Percentiles rank a stretch among this genome's conserved stretches.
phyloP scores from a whole-genome alignment of 2,113 vertebrate species.

The Nerophis ophidion region DNA sequence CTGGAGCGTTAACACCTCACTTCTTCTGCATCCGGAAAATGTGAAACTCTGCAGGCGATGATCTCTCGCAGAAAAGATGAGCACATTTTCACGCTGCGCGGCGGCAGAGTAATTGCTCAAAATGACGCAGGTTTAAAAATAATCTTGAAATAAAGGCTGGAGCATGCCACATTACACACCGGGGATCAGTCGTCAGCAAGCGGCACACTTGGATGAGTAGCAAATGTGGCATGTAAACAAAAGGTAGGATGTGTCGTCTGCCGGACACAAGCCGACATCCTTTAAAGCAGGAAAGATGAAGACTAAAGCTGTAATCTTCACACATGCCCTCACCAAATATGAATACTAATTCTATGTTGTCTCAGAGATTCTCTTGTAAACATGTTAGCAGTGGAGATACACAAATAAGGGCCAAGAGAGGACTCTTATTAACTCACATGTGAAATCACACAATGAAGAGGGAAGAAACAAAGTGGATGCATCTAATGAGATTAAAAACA shows the following conservation, averaged over 20 bases:
- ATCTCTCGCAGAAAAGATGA: neutral
- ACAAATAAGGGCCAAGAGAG: constrained; percentile 39
- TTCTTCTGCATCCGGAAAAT: neutral
- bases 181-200: constrained; percentile 37
- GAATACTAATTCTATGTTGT: constrained; percentile 60
- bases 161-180: constrained; percentile 26
- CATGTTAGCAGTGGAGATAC: constrained; percentile 41
- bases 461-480: too few relatives aligned
- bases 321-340: constrained; percentile 69
- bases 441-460: too few relatives aligned
- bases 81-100: constrained; percentile 2
- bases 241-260: constrained; percentile 51
- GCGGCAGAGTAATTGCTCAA: constrained; percentile 10
- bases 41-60: neutral
- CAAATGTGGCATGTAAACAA: constrained; percentile 27
- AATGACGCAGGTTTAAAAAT: constrained; percentile 10
- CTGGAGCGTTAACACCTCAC: neutral
- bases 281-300: constrained; percentile 22
- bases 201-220: constrained; percentile 50
- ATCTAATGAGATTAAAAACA: too few relatives aligned
- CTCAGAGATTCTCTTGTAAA: constrained; percentile 64
- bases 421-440: constrained; percentile 18
- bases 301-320: constrained; percentile 60
- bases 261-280: constrained; percentile 25
- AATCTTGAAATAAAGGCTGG: constrained; percentile 33